Evolutionary conservation across 2,797 vertebrate genomes (phyloP).

Genomic region (Chelon auratus): DNA sequence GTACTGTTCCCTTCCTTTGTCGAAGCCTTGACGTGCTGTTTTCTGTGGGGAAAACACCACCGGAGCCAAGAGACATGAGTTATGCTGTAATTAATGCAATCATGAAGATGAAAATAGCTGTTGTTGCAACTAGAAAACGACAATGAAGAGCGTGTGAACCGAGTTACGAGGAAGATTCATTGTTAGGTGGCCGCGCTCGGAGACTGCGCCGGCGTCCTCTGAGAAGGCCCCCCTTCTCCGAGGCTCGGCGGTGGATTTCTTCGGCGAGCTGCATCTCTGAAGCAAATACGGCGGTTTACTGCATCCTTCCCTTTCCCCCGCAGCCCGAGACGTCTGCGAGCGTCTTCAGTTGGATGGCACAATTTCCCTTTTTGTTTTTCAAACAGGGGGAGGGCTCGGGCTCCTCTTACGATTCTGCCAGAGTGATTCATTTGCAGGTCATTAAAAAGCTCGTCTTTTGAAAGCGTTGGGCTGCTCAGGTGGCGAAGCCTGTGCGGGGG

Average conservation of each 20-base stretch:
- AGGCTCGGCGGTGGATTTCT: conserved; percentile 36
- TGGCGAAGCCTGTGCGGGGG: conserved; percentile 70
- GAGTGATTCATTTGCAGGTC: conserved; percentile 82
- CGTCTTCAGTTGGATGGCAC: conserved; percentile 60
- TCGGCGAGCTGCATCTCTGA: conserved; percentile 33
- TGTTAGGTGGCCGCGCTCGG: conserved; percentile 51
- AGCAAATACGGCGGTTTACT: conserved; percentile 60
- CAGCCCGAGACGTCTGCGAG: conserved; percentile 39
- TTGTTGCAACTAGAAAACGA: conserved; percentile 71
- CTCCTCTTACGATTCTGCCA: conserved; percentile 74
- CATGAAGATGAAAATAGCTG: conserved; percentile 85
- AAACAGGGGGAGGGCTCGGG: conserved; percentile 45
- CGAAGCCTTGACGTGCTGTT: conserved; percentile 74
- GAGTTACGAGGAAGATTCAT: conserved; percentile 55
- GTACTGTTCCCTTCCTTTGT: conserved; percentile 74
- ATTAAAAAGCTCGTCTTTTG: conserved; percentile 81
- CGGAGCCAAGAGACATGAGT: conserved; percentile 75
- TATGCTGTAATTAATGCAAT: conserved; percentile 84
- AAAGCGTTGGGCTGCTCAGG: conserved; percentile 79
- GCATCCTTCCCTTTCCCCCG: conserved; percentile 15
- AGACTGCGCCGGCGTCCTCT: conserved; percentile 37
- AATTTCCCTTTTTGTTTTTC: conserved; percentile 72
- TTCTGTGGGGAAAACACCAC: conserved; percentile 79
- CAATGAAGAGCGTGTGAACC: conserved; percentile 59
- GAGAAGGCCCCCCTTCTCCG: conserved; percentile 31